Percentiles rank a stretch among this genome's conserved stretches.
phyloP scores from a whole-genome alignment of 2,797 vertebrate genomes.

The Falco peregrinus region DNA sequence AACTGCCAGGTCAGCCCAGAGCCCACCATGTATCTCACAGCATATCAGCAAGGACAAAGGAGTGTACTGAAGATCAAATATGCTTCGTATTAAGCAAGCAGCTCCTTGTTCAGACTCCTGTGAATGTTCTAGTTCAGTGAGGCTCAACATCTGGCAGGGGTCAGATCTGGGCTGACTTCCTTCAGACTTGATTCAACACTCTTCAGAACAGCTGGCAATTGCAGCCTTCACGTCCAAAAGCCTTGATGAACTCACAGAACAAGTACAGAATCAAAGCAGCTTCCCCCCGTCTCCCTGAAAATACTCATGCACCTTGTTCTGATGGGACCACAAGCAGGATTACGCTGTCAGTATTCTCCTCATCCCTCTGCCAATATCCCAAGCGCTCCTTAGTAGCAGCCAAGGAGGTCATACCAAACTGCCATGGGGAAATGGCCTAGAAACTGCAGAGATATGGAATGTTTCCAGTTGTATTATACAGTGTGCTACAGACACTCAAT shows the following conservation, averaged over 20 bases:
- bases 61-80: background rate
- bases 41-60: background rate
- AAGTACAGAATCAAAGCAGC: background rate
- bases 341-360: background rate
- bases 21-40: background rate
- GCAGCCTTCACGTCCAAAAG: rapidly evolving
- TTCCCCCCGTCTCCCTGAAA: background rate
- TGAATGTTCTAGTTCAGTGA: background rate
- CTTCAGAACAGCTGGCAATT: background rate
- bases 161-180: background rate
- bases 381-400: background rate
- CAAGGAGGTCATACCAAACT: background rate
- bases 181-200: background rate
- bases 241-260: background rate
- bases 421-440: background rate
- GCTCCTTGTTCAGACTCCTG: background rate
- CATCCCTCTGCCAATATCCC: background rate
- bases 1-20: background rate
- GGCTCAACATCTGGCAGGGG: background rate
- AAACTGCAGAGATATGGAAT: background rate
- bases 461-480: background rate
- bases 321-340: background rate
- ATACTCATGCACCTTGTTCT: background rate
- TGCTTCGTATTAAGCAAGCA: background rate
- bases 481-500: background rate